These are phyloP conservation scores for Cataglyphis hispanica DNA, from an alignment of 1,140 invertebrate genomes.

Conservation along the genomic window DNA sequence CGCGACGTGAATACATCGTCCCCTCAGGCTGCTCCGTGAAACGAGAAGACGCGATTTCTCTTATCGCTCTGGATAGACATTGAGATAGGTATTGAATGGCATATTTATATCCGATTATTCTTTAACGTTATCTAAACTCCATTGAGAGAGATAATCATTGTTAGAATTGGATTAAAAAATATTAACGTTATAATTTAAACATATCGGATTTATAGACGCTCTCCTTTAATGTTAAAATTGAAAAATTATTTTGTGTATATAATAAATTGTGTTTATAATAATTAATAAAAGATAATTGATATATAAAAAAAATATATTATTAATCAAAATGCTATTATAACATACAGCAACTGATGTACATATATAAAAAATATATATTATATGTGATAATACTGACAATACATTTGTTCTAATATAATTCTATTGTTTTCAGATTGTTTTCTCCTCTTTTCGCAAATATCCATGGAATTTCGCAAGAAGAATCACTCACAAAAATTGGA, in stretches of 20 bases:
- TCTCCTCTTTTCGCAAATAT: background rate
- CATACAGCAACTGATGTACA: too few species aligned
- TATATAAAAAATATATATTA: too few species aligned
- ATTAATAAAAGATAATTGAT: too few species aligned
- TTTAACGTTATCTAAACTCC: background rate
- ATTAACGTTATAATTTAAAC: background rate
- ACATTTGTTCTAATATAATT: background rate
- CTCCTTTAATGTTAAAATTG: background rate
- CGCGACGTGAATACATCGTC: conserved; percentile 41
- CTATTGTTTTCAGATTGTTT: background rate
- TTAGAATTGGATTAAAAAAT: background rate
- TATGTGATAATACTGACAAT: too few species aligned
- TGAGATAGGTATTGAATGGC: background rate
- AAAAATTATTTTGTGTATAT: too few species aligned
- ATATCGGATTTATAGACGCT: background rate
- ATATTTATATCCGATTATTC: background rate
- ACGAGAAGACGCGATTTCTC: background rate
- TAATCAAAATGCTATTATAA: too few species aligned
- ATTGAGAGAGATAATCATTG: background rate
- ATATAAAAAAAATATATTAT: too few species aligned
- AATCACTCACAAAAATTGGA: background rate
- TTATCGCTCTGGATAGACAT: background rate
- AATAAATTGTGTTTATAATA: too few species aligned
- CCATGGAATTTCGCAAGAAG: background rate
- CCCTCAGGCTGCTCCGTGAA: conserved; percentile 57